A percentile compares a stretch with the other conserved stretches of the same genome.
These are phyloP conservation scores for Meandrusa payeni DNA, from an alignment of 2,888 invertebrate genomes.

Conservation along the genomic window DNA sequence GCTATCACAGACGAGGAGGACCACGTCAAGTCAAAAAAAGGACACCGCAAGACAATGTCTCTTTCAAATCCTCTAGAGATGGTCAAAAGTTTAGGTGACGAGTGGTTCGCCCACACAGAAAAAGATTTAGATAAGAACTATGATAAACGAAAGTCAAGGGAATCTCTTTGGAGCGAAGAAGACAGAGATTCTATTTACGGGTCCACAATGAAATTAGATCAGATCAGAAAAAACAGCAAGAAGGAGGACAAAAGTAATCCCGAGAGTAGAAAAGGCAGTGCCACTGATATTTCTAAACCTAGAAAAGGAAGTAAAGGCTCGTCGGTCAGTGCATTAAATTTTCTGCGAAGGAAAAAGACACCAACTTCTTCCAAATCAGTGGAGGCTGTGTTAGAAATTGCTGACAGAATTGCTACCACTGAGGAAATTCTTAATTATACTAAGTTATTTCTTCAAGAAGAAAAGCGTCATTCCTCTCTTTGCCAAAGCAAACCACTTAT, in stretches of 20 bases:
- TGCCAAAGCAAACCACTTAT: slow-evolving; percentile 44
- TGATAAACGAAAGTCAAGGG: slow-evolving; percentile 70
- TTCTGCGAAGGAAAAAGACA: slow-evolving; percentile 66
- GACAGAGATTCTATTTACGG: slow-evolving; percentile 68
- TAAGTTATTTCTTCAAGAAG: slow-evolving; percentile 64
- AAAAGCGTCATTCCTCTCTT: slow-evolving; percentile 55
- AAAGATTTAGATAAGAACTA: slow-evolving; percentile 61
- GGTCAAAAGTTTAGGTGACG: slow-evolving; percentile 69
- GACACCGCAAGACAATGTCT: slow-evolving; percentile 74
- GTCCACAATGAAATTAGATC: slow-evolving; percentile 58
- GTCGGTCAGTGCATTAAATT: slow-evolving; percentile 67
- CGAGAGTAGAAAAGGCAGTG: slow-evolving; percentile 56
- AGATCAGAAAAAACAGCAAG: slow-evolving; percentile 62
- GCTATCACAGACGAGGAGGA: slow-evolving; percentile 74
- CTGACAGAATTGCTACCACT: slow-evolving; percentile 46
- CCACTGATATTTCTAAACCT: slow-evolving; percentile 56
- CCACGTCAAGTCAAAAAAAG: slow-evolving; percentile 51
- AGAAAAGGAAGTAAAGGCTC: slow-evolving; percentile 70
- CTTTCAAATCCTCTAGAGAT: slow-evolving; percentile 73
- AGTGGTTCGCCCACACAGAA: slow-evolving; percentile 66
- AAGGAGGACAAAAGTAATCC: slow-evolving; percentile 60
- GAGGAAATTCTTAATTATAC: slow-evolving; percentile 64
- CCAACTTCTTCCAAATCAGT: slow-evolving; percentile 61
- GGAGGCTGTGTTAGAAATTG: slow-evolving; percentile 61
- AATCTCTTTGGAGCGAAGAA: slow-evolving; percentile 75